Conservation (phyloP, 2,888 invertebrate genomes). For the Andricus curvator region DNA sequence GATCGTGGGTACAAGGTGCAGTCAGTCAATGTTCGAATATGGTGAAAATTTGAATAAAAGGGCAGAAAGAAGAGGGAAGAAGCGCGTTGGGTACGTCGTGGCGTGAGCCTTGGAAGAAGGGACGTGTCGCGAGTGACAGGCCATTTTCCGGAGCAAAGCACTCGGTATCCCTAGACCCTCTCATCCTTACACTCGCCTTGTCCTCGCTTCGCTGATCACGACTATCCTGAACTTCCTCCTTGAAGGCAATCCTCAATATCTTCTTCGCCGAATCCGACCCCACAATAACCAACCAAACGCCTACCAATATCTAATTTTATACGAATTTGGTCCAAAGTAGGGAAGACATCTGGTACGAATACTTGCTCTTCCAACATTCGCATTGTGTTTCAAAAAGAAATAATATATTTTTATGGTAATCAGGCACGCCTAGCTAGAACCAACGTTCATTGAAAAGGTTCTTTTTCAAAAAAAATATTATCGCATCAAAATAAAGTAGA, state of each 20-base stretch:
- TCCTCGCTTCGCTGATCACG: slow-evolving; percentile 49
- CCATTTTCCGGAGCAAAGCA: slow-evolving; percentile 77
- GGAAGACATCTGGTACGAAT: not conserved
- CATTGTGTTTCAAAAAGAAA: too few species aligned
- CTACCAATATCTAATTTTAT: slow-evolving; percentile 71
- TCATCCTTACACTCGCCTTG: slow-evolving; percentile 50
- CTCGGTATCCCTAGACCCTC: slow-evolving; percentile 60
- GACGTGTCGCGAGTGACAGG: slow-evolving; percentile 75
- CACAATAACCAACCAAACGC: slow-evolving; percentile 63
- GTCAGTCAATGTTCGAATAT: slow-evolving; percentile 49
- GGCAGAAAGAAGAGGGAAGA: slow-evolving; percentile 51
- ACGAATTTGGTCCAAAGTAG: slow-evolving; percentile 12
- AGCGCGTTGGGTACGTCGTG: slow-evolving; percentile 52
- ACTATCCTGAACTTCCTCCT: slow-evolving; percentile 54
- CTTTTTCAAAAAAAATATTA: too few species aligned
- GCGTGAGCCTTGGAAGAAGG: slow-evolving; percentile 60
- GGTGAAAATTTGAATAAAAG: slow-evolving; percentile 51
- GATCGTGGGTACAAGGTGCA: slow-evolving; percentile 47
- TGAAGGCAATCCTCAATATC: slow-evolving; percentile 67
- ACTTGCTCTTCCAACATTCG: too few species aligned
- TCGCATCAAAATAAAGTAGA: too few species aligned
- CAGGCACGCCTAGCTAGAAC: too few species aligned
- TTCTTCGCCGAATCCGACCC: slow-evolving; percentile 62
- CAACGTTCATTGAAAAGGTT: too few species aligned
- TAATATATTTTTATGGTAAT: too few species aligned